These are phyloP conservation scores for Gallirallus australis DNA, from an alignment of 2,797 vertebrate genomes.

Conservation along the genomic window DNA sequence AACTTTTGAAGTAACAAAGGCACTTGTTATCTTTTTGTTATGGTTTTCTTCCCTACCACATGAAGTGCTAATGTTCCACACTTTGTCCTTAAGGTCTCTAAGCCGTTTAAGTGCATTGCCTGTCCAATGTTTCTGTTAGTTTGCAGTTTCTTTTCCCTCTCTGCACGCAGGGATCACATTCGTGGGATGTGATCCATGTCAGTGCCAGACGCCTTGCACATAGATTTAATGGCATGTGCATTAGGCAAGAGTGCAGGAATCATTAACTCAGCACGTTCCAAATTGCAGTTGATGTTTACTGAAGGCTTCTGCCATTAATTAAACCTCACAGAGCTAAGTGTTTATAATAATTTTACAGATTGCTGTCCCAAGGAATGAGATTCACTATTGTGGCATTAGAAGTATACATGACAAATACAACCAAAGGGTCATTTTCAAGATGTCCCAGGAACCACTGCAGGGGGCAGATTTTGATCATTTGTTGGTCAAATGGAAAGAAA, in stretches of 20 bases:
- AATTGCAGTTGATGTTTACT: slow-evolving; percentile 29
- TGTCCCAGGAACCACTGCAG: neutral
- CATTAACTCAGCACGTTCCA: slow-evolving; percentile 34
- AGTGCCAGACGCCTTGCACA: neutral
- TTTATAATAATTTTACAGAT: slow-evolving; percentile 12
- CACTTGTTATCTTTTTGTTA: accelerated
- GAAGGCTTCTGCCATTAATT: slow-evolving; percentile 54
- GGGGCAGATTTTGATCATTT: neutral
- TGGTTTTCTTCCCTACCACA: neutral
- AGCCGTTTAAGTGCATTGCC: neutral
- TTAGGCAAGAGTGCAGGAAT: slow-evolving; percentile 23
- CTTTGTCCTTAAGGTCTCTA: neutral
- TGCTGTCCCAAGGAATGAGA: neutral
- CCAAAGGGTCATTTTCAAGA: neutral
- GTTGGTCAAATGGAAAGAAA: neutral
- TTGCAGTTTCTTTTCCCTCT: neutral
- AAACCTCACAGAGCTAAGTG: slow-evolving; percentile 25
- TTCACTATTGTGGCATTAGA: neutral
- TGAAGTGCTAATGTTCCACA: accelerated
- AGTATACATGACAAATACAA: neutral
- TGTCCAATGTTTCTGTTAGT: neutral
- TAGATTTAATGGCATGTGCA: slow-evolving; percentile 16
- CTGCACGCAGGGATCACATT: neutral
- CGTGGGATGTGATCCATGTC: neutral
- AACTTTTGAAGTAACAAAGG: neutral